These are phyloP conservation scores for Danionella cerebrum DNA, from an alignment of 2,113 vertebrate species.

Conservation along the genomic window DNA sequence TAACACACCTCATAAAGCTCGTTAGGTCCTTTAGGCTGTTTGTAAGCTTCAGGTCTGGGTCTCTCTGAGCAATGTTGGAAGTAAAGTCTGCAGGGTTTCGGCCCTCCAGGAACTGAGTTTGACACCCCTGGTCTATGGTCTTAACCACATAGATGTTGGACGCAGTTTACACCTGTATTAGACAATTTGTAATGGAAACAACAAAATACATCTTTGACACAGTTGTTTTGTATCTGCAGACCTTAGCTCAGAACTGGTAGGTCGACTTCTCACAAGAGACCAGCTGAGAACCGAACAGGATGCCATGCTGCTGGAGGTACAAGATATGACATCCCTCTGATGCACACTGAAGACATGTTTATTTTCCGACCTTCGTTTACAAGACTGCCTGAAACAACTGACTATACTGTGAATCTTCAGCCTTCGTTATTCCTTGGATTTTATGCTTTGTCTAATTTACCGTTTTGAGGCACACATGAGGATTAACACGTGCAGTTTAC, in stretches of 20 bases:
- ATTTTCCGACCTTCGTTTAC: conserved; percentile 3
- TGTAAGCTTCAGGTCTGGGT: too few relatives aligned
- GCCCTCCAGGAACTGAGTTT: too few relatives aligned
- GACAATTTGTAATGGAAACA: too few relatives aligned
- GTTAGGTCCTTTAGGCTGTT: too few relatives aligned
- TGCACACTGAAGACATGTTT: not conserved
- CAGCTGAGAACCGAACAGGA: conserved; percentile 72
- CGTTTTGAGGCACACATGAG: conserved; percentile 7
- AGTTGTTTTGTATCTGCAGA: conserved; percentile 49
- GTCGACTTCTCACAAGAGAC: conserved; percentile 62
- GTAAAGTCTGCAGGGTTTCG: too few relatives aligned
- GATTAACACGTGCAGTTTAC: conserved; percentile 17
- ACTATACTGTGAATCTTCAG: conserved; percentile 39
- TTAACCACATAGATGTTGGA: too few relatives aligned
- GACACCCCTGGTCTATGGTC: too few relatives aligned
- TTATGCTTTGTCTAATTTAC: conserved; percentile 2
- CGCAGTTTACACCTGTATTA: too few relatives aligned
- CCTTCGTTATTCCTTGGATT: conserved; percentile 18
- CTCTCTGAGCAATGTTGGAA: too few relatives aligned
- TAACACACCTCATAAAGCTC: too few relatives aligned
- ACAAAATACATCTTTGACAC: too few relatives aligned
- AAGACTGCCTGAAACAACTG: conserved; percentile 22
- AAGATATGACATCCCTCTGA: conserved; percentile 67
- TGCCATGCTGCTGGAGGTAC: conserved; percentile 71
- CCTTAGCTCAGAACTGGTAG: conserved; percentile 68